Base-by-base conservation (phyloP, 1,140 invertebrate species). In the Ptiloglossa arizonensis region DNA sequence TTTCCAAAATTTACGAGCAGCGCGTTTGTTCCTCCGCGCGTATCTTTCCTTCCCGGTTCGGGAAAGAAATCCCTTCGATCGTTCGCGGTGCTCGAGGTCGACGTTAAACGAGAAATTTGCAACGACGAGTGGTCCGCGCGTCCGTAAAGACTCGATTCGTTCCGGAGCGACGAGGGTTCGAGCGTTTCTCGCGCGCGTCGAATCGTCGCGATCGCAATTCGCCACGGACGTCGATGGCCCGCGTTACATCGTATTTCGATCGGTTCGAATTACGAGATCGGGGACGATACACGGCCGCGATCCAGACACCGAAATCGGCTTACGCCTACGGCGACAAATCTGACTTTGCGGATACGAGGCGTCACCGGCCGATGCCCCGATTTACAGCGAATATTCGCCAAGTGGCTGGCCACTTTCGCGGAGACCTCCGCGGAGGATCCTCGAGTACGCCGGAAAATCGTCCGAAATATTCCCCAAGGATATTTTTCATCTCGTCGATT, bases 261-360 rank as follows among this genome's bases (percentile, higher is more conserved):
- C 59, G 70, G 70, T 22, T n/a, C 50, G 78, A 70, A 68, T 54
- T 75, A 80, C 79, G 66, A 50, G 46, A 67, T 29, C 11, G 24
- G 38, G 15, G 35, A 24, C 38, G 17, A 32, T 32, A 56, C 46
- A 56, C 24, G 11, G n/a, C n/a, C 59, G 35, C 41, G 46, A 69
- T 32, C 35, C 48, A 71, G 59, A 81, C 79, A 54, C 35, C 52
- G 54, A 78, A 84, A 84, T 84, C 82, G 83, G 81, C 81, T 84
- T 84, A 84, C 81, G 71, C 48, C 82, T 60, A 41, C 38, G 66
- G 50, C 72, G 73, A 81, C 83, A 81, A 85, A 81, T 84, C 72
- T 73, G 73, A 71, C 82, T 83, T 78, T 78, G 38, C 70, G 29
- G 67, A 75, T 72, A n/a, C n/a, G 48, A 24, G 50, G 41, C n/a